These are phyloP conservation scores for Thymelicus acteon DNA, from an alignment of 2,888 invertebrate genomes.

Conservation along the genomic window DNA sequence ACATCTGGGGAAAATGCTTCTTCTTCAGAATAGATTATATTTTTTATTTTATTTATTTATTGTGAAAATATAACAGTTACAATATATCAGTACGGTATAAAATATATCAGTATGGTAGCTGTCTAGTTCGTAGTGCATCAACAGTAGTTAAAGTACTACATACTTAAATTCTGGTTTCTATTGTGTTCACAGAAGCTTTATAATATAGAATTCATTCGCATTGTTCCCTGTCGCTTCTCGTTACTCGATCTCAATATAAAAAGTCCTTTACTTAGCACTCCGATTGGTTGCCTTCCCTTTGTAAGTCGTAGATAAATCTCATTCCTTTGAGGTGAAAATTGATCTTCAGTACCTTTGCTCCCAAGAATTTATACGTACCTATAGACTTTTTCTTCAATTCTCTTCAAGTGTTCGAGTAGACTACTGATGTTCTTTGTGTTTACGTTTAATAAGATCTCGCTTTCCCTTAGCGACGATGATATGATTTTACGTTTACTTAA, in stretches of 20 bases:
- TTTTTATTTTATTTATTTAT: too few species aligned
- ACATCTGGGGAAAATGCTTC: too few species aligned
- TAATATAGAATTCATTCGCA: too few species aligned
- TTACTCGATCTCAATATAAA: constrained; percentile 27
- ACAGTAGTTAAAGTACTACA: too few species aligned
- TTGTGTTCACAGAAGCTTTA: too few species aligned
- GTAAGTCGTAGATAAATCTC: constrained; percentile 44
- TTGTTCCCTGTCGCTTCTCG: constrained; percentile 23
- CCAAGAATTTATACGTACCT: constrained; percentile 18
- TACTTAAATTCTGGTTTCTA: too few species aligned
- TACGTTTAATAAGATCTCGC: constrained; percentile 8
- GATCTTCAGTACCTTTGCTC: constrained; percentile 35
- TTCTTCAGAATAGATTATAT: too few species aligned
- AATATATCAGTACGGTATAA: too few species aligned
- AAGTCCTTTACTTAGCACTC: constrained; percentile 50
- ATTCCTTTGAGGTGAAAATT: constrained; percentile 69
- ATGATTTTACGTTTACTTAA: too few species aligned
- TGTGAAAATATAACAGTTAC: too few species aligned
- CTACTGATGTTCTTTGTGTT: constrained; percentile 31
- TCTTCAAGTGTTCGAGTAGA: constrained; percentile 16
- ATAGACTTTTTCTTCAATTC: constrained; percentile 30
- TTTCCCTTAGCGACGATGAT: background rate
- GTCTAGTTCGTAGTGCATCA: too few species aligned
- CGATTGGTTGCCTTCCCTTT: constrained; percentile 58
- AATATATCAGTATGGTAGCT: too few species aligned